Evolutionary conservation across 2,113 vertebrate genomes (phyloP), one percentile per base, ranked within the genome.

Genomic region (Dendrocopos noguchii): DNA sequence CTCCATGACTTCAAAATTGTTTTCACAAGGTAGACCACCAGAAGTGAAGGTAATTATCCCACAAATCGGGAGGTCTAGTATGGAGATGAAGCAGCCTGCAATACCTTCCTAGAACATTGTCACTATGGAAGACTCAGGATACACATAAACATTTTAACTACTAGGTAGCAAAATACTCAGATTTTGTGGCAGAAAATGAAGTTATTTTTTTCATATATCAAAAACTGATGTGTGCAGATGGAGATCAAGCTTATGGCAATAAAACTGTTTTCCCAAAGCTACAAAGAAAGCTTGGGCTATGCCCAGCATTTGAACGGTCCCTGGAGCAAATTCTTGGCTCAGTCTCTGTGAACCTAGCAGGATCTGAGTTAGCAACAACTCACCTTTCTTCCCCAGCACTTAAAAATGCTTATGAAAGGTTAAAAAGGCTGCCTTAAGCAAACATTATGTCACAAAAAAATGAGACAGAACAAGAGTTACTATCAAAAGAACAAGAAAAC

Each of bases 301-400:
- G 60, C 56, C 55, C 74, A 90, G 57, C 33, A 88, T 88, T 55
- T 88, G 76, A 93, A 46, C 4, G 72, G 64, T 82, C 91, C 67
- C 78, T 91, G 53, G 79, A 92, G 81, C 33, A 89, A 91, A 85
- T 77, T 89, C 71, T 82, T 88, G 79, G 87, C 87, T 36, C 4
- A 0, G 33, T 15, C 28, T 85, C 75, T 71, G 18, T 63, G 63
- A 96, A 71, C 11, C 12, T 29, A 61, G 28, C 55, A 90, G 80
- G 66, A 93, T 83, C 16, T 47, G 81, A 67, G 44, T 5, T 77
- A 64, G 31, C 16, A 4, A 42, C 59, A 91, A 85, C 60, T 87
- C 76, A 85, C 60, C 25, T 73, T 93, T 70, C 74, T 57, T 3
- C 27, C 44, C 34, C 17, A 44, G 44, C 11, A 25, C 64, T 89